phyloP scores from a whole-genome alignment of 2,888 invertebrate species.

The Penaeus monodon region DNA sequence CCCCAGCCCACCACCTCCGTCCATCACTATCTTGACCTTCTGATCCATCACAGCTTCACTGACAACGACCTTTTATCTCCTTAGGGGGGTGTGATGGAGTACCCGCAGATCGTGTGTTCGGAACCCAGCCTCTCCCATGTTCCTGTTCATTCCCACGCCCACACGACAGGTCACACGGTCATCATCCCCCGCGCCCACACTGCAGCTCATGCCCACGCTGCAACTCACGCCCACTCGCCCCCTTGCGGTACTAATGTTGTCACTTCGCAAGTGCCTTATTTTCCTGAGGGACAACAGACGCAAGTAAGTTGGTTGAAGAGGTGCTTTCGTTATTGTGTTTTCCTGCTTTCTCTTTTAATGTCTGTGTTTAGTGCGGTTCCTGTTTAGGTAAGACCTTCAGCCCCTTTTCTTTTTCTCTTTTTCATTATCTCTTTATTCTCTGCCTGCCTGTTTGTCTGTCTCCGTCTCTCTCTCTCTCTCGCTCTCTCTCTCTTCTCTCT shows the following conservation, averaged over 20 bases:
- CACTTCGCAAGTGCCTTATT: constrained; percentile 33
- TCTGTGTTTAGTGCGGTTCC: no score
- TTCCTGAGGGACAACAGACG: constrained; percentile 22
- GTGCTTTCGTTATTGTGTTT: no score
- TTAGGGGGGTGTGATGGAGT: constrained; percentile 27
- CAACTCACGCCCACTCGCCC: constrained; percentile 25
- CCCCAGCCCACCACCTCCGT: no score
- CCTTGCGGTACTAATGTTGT: constrained; percentile 8
- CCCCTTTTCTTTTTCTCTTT: no score
- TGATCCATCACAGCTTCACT: background rate
- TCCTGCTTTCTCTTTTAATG: no score
- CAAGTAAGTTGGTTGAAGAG: constrained; percentile 11
- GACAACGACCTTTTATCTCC: no score
- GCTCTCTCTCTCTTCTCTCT: no score
- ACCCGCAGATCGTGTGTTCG: constrained; percentile 33
- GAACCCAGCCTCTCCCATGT: constrained; percentile 10
- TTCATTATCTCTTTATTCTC: no score
- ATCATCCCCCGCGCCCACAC: constrained; percentile 14
- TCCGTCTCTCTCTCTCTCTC: no score
- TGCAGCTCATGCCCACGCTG: constrained; percentile 15
- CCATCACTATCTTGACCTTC: no score
- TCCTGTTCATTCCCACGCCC: constrained; percentile 22
- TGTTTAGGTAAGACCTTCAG: no score
- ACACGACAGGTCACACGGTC: background rate
- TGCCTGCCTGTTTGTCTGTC: no score